phyloP scores from a whole-genome alignment of 2,113 vertebrate genomes.

The Antidorcas marsupialis region DNA sequence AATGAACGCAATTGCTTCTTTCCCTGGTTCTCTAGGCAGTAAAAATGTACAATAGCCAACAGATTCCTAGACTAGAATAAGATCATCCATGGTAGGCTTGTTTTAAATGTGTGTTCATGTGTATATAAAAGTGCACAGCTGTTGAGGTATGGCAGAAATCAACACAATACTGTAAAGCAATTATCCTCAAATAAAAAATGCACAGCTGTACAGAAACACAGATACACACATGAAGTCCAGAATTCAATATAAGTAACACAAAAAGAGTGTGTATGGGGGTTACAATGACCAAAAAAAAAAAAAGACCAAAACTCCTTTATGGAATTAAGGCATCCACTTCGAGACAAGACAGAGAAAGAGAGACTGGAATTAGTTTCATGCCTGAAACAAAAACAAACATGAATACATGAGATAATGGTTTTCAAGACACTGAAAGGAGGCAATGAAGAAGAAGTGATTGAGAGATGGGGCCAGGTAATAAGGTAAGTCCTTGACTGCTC shows the following conservation, averaged over 20 bases:
- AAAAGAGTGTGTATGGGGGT: not conserved
- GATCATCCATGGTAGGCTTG: not conserved
- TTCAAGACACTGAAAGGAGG: not conserved
- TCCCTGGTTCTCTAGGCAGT: not conserved
- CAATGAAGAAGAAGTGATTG: not conserved
- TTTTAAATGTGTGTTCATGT: not conserved
- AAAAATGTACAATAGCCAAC: conserved; percentile 22
- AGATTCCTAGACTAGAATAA: conserved; percentile 26
- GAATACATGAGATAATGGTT: not conserved
- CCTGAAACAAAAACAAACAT: not conserved
- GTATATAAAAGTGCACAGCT: not conserved
- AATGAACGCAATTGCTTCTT: conserved; percentile 46
- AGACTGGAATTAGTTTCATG: not conserved
- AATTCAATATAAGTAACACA: conserved; percentile 10
- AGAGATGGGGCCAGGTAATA: not conserved
- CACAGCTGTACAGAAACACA: not conserved
- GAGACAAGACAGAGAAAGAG: conserved; percentile 23
- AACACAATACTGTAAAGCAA: not conserved
- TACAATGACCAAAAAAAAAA: not conserved
- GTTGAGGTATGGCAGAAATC: not conserved
- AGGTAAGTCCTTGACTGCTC: not conserved
- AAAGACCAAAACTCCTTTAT: not conserved
- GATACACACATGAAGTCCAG: not conserved
- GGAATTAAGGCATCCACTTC: conserved; percentile 9
- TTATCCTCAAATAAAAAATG: not conserved